These are phyloP conservation scores for Nasalis larvatus DNA, from an alignment of 2,113 vertebrate genomes.

Conservation along the genomic window DNA sequence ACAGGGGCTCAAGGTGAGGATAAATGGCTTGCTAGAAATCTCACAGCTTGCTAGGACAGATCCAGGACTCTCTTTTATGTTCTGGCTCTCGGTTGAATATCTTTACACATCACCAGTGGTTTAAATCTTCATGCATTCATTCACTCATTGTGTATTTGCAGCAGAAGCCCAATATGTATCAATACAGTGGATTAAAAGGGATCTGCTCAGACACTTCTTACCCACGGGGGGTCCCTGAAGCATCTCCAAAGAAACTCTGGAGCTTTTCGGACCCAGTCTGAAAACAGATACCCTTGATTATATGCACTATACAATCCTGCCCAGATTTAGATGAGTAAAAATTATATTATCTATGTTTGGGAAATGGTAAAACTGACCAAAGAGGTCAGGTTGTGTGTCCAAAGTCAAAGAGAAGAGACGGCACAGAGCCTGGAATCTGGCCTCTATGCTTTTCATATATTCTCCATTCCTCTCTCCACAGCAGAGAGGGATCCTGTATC, in stretches of 20 bases:
- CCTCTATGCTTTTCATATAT: neutral
- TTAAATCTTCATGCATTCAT: neutral
- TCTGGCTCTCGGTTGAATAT: neutral
- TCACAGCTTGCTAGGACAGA: neutral
- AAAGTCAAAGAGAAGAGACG: neutral
- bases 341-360: neutral
- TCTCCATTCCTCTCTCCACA: neutral
- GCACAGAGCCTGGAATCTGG: neutral
- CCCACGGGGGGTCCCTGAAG: neutral
- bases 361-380: neutral
- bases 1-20: neutral
- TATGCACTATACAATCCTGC: neutral
- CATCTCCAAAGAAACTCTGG: neutral
- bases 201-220: neutral
- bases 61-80: neutral
- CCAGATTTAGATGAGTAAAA: neutral
- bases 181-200: neutral
- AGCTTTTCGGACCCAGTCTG: neutral
- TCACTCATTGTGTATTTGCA: neutral
- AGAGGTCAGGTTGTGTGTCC: neutral
- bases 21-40: neutral
- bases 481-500: neutral
- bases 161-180: neutral
- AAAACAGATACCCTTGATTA: neutral
- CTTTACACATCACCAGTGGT: neutral